phyloP scores from a whole-genome alignment of 1,140 invertebrate genomes.

The Coelopa frigida region DNA sequence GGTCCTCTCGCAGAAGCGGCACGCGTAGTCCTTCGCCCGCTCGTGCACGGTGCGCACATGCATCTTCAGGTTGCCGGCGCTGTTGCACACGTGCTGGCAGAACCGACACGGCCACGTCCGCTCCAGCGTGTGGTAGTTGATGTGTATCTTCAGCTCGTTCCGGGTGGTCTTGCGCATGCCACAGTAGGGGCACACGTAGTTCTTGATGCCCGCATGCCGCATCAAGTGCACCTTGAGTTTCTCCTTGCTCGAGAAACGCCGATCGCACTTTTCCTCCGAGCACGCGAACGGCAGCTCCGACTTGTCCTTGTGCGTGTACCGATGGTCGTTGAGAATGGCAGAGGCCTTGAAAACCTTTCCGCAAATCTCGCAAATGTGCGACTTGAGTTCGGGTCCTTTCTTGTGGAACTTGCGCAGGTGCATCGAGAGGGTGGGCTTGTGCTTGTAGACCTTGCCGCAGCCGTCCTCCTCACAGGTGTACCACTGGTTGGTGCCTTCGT shows the following conservation, averaged over 20 bases:
- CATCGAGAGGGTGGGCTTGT: constrained; percentile 26
- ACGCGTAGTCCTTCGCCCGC: constrained; percentile 25
- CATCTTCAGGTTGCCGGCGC: constrained; percentile 30
- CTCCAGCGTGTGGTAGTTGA: constrained; percentile 38
- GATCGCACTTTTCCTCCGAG: constrained; percentile 16
- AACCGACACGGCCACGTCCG: constrained; percentile 28
- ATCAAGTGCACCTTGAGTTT: constrained; percentile 34
- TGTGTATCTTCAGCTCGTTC: constrained; percentile 33
- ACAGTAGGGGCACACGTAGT: constrained; percentile 35
- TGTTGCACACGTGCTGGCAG: constrained; percentile 33
- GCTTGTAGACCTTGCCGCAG: constrained; percentile 29
- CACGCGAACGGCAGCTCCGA: constrained; percentile 23
- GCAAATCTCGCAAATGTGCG: constrained; percentile 34
- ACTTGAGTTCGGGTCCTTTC: constrained; percentile 21
- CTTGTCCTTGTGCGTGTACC: constrained; percentile 17
- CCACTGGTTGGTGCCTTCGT: constrained; percentile 11
- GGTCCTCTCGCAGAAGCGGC: constrained; percentile 27
- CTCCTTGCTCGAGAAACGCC: constrained; percentile 24
- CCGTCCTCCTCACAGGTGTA: constrained; percentile 22
- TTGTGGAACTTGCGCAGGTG: constrained; percentile 26
- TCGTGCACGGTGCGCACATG: constrained; percentile 34
- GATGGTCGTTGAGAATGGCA: constrained; percentile 29
- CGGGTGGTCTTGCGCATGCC: constrained; percentile 33
- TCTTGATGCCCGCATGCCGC: constrained; percentile 38
- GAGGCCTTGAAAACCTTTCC: constrained; percentile 26